Conservation (phyloP, 2,888 invertebrate species). For the Drosophila falleni region DNA sequence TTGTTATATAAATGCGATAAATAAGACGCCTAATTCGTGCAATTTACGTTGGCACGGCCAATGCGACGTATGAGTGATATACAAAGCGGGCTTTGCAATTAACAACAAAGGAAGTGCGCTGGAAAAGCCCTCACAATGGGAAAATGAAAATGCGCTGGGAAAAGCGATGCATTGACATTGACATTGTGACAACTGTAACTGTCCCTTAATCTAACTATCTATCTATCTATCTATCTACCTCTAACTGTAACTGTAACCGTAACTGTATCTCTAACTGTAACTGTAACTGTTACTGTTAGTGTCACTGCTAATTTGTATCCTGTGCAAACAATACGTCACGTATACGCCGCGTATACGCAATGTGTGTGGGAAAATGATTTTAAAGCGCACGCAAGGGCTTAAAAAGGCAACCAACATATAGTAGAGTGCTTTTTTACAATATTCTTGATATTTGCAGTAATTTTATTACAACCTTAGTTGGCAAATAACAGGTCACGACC, state of each 20-base stretch:
- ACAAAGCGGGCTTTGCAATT: slow-evolving; percentile 32
- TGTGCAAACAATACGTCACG: slow-evolving; percentile 34
- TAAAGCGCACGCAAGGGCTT: slow-evolving; percentile 22
- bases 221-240: neutral
- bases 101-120: slow-evolving; percentile 45
- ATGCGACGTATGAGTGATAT: slow-evolving; percentile 63
- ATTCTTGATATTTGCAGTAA: slow-evolving; percentile 6
- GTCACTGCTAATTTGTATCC: slow-evolving; percentile 29
- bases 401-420: slow-evolving; percentile 7
- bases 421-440: neutral
- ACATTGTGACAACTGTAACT: slow-evolving; percentile 6
- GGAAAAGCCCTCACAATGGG: slow-evolving; percentile 22
- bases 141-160: slow-evolving; percentile 20
- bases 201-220: neutral
- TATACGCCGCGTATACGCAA: slow-evolving; percentile 16
- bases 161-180: slow-evolving; percentile 26
- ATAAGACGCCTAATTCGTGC: slow-evolving; percentile 64
- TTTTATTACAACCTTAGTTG: slow-evolving; percentile 24
- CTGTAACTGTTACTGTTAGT: slow-evolving; percentile 1
- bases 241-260: neutral
- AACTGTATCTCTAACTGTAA: neutral
- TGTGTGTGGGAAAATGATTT: neutral
- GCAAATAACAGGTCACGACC: slow-evolving; percentile 62
- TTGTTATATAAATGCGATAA: slow-evolving; percentile 54
- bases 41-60: slow-evolving; percentile 54